Conservation (phyloP, 2,797 vertebrate genomes). For the Pagetopsis macropterus region DNA sequence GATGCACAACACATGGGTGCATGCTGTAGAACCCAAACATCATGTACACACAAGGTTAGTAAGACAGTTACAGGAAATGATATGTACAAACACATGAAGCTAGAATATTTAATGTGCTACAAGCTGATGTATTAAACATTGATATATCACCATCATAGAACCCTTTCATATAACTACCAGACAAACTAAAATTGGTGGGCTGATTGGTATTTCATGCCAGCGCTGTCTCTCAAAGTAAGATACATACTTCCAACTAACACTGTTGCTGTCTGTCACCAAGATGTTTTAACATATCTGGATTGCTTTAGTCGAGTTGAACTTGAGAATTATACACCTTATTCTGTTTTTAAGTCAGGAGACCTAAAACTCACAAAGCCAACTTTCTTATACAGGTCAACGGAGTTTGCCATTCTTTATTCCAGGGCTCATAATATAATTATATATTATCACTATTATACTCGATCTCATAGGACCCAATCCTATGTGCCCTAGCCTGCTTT, state of each 20-base stretch:
- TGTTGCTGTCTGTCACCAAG: slow-evolving; percentile 14
- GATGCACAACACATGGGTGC: slow-evolving; percentile 68
- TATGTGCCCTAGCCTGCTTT: slow-evolving; percentile 13
- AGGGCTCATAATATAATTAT: neutral
- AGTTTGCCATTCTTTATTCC: slow-evolving; percentile 8
- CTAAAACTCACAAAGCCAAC: neutral
- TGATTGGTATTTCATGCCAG: slow-evolving; percentile 6
- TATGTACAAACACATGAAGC: slow-evolving; percentile 47
- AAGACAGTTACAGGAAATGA: slow-evolving; percentile 53
- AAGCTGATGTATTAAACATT: slow-evolving; percentile 42
- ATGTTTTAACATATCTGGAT: neutral
- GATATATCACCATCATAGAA: slow-evolving; percentile 17
- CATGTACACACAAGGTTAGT: slow-evolving; percentile 63
- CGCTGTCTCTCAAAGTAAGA: slow-evolving; percentile 12
- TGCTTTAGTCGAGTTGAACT: neutral
- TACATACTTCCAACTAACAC: slow-evolving; percentile 10
- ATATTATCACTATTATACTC: neutral
- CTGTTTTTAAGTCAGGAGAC: neutral
- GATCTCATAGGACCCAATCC: slow-evolving; percentile 16
- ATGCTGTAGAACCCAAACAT: slow-evolving; percentile 55
- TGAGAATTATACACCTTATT: neutral
- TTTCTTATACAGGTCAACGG: neutral
- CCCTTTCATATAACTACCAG: neutral
- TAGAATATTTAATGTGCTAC: slow-evolving; percentile 44
- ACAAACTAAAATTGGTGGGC: neutral